phyloP scores from a whole-genome alignment of 2,113 vertebrate species.

The Triplophysa dalaica region DNA sequence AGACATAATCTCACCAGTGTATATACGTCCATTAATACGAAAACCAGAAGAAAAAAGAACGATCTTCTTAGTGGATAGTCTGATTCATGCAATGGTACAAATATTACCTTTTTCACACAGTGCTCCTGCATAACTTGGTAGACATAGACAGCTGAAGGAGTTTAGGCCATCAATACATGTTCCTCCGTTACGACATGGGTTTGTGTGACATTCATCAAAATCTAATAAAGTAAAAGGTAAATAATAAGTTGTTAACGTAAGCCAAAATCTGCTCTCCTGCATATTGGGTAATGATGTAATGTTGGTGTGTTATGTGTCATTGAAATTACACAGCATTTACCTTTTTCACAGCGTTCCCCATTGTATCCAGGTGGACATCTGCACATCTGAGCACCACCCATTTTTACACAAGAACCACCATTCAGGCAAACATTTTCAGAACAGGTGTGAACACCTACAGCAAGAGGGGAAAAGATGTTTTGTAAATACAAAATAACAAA shows the following conservation, averaged over 20 bases:
- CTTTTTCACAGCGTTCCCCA: constrained; percentile 89
- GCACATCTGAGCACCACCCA: constrained; percentile 78
- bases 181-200: constrained; percentile 91
- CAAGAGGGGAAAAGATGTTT: constrained; percentile 27
- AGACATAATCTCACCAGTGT: not conserved
- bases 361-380: constrained; percentile 88
- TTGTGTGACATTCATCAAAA: constrained; percentile 92
- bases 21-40: not conserved
- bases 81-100: not conserved
- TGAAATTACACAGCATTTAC: constrained; percentile 63
- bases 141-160: constrained; percentile 86
- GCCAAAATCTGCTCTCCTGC: constrained; percentile 23
- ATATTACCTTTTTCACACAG: constrained; percentile 88
- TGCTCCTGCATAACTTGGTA: constrained; percentile 88
- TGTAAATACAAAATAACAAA: not conserved
- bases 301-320: not conserved
- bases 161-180: constrained; percentile 88
- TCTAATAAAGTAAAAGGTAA: constrained; percentile 71
- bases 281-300: not conserved
- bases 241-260: not conserved
- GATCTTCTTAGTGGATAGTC: constrained; percentile 5
- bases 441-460: constrained; percentile 82
- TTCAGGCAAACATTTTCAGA: constrained; percentile 83
- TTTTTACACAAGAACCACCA: constrained; percentile 86
- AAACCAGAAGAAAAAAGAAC: not conserved